A percentile compares a stretch with the other conserved stretches of the same genome.
phyloP scores from a whole-genome alignment of 2,797 vertebrate species.

The Melanotaenia parkinsoni region DNA sequence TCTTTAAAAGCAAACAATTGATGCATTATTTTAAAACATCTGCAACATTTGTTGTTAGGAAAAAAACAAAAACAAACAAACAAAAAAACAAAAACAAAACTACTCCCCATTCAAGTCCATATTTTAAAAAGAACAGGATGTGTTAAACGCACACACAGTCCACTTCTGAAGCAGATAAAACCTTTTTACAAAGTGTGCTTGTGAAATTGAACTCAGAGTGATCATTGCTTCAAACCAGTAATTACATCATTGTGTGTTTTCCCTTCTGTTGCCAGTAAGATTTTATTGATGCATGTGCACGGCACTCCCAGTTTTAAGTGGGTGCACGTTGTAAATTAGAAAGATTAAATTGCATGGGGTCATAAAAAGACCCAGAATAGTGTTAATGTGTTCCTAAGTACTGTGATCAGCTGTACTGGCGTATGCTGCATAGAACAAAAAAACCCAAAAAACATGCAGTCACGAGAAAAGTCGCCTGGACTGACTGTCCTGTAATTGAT shows the following conservation, averaged over 20 bases:
- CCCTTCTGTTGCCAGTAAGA: background rate
- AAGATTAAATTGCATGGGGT: background rate
- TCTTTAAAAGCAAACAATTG: no score
- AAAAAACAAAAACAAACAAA: no score
- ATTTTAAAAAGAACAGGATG: background rate
- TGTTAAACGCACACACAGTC: no score
- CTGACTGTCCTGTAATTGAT: slow-evolving; percentile 20
- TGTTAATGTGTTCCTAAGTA: background rate
- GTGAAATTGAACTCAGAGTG: background rate
- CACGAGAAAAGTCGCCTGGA: slow-evolving; percentile 30
- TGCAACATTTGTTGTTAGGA: no score
- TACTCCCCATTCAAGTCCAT: background rate
- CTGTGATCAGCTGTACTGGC: background rate
- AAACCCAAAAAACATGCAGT: background rate
- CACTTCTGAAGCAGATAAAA: background rate
- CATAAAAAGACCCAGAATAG: background rate
- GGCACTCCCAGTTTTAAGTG: background rate
- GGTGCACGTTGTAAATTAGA: slow-evolving; percentile 3
- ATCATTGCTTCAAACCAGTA: background rate
- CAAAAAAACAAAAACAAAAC: no score
- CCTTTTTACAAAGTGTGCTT: background rate
- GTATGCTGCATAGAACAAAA: no score
- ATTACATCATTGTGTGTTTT: background rate
- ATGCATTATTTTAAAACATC: no score
- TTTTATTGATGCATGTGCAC: background rate